Percentiles rank a stretch among this genome's conserved stretches.
Evolutionary conservation across 2,888 invertebrate species (phyloP).

Genomic region (Hofmannophila pseudospretella): DNA sequence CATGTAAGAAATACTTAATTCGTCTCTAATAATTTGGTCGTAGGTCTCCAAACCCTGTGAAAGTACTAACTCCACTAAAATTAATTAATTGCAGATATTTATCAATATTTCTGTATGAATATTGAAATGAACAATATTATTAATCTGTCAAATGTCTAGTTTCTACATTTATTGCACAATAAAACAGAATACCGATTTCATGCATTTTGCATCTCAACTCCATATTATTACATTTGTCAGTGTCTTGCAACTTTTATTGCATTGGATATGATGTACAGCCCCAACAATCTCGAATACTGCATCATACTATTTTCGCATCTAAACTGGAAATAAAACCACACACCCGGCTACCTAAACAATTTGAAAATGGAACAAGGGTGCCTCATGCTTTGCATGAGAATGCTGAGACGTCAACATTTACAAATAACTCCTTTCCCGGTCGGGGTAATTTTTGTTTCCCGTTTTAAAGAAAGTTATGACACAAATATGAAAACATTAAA

Average conservation of each 20-base stretch:
- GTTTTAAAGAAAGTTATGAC: conserved; percentile 66
- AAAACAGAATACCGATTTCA: conserved; percentile 52
- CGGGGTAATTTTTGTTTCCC: conserved; percentile 64
- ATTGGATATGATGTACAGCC: conserved; percentile 51
- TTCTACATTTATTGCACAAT: conserved; percentile 40
- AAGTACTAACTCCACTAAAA: no score
- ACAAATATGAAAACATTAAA: conserved; percentile 71
- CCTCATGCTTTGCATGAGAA: conserved; percentile 65
- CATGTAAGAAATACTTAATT: no score
- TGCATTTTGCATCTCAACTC: conserved; percentile 43
- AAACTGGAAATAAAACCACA: conserved; percentile 55
- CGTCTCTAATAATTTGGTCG: no score
- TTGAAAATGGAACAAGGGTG: conserved; percentile 59
- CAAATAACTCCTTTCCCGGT: conserved; percentile 65
- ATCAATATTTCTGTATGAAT: no score
- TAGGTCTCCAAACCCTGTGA: no score
- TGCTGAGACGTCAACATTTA: conserved; percentile 69
- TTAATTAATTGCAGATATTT: no score
- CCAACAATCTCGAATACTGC: conserved; percentile 48
- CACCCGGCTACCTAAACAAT: conserved; percentile 62
- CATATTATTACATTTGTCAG: conserved; percentile 68
- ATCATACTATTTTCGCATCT: conserved; percentile 35
- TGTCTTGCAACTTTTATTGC: conserved; percentile 72
- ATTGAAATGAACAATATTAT: no score
- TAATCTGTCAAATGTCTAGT: background rate